Evolutionary conservation across 2,113 vertebrate species (phyloP).

Genomic region (Tiliqua scincoides): DNA sequence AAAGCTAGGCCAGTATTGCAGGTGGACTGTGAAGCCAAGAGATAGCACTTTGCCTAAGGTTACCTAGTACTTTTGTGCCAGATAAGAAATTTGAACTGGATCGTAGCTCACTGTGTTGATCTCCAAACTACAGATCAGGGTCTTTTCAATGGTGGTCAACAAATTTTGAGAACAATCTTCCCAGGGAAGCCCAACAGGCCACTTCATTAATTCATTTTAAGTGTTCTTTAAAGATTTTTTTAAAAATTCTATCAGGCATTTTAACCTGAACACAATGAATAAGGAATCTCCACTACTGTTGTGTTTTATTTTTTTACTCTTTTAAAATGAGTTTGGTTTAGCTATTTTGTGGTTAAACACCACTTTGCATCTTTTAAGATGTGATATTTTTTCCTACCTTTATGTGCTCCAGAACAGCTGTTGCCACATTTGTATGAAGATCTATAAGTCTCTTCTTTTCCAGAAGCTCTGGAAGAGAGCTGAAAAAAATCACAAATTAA

Average conservation of each 20-base stretch:
- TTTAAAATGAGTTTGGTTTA: background rate
- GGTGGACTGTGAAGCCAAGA: background rate
- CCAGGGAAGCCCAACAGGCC: background rate
- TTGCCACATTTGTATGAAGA: conserved; percentile 98
- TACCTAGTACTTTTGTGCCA: background rate
- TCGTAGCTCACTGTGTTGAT: background rate
- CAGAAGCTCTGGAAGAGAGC: conserved; percentile 95
- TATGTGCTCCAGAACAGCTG: conserved; percentile 96
- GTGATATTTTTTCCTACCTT: conserved; percentile 80
- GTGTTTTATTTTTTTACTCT: background rate
- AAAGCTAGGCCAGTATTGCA: no score
- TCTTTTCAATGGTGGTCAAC: background rate
- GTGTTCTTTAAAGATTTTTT: background rate
- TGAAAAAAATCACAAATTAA: conserved; percentile 76
- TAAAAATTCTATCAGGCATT: background rate
- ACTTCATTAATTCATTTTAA: background rate
- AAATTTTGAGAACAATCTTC: background rate
- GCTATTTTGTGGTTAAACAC: background rate
- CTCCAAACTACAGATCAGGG: background rate
- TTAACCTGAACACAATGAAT: background rate
- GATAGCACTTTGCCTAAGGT: background rate
- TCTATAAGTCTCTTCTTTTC: conserved; percentile 98
- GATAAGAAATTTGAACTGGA: background rate
- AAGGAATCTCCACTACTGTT: background rate
- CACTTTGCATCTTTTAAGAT: background rate